A percentile compares a stretch with the other conserved stretches of the same genome.
Conservation (phyloP, 37 sponge, comb jelly and placozoan species). For the Axinella damicornis region DNA sequence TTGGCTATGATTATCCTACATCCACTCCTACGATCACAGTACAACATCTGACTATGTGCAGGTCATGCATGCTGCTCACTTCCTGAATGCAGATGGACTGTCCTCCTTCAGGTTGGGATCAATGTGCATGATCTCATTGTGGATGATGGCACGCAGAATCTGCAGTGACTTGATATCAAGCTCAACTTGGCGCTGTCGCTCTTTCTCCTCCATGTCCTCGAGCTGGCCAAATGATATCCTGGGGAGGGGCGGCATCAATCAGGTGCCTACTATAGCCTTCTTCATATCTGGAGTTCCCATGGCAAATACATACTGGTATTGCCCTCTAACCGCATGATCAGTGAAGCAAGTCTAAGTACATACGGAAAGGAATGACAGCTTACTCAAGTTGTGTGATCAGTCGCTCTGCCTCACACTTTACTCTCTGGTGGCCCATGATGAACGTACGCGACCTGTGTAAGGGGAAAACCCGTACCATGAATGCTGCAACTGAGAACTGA, state of each 20-base stretch:
- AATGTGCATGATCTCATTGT: constrained; percentile 78
- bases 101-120: constrained; percentile 68
- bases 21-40: too few relatives aligned
- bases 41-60: too few relatives aligned
- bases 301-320: too few relatives aligned
- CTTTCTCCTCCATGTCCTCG: constrained; percentile 6
- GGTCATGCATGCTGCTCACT: background rate
- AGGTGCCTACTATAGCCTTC: too few relatives aligned
- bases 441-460: too few relatives aligned
- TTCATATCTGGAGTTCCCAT: too few relatives aligned
- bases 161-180: constrained; percentile 70
- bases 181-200: constrained; percentile 28
- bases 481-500: too few relatives aligned
- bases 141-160: constrained; percentile 70
- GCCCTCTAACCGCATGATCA: too few relatives aligned
- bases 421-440: background rate
- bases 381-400: constrained; percentile 21
- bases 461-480: too few relatives aligned
- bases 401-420: background rate
- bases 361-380: background rate
- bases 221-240: constrained; percentile 11
- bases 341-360: too few relatives aligned
- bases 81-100: constrained; percentile 31
- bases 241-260: background rate
- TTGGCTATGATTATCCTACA: too few relatives aligned